Evolutionary conservation across 2,113 vertebrate species (phyloP), one percentile per base, ranked within the genome.

Genomic region (Tenrec ecaudatus): DNA sequence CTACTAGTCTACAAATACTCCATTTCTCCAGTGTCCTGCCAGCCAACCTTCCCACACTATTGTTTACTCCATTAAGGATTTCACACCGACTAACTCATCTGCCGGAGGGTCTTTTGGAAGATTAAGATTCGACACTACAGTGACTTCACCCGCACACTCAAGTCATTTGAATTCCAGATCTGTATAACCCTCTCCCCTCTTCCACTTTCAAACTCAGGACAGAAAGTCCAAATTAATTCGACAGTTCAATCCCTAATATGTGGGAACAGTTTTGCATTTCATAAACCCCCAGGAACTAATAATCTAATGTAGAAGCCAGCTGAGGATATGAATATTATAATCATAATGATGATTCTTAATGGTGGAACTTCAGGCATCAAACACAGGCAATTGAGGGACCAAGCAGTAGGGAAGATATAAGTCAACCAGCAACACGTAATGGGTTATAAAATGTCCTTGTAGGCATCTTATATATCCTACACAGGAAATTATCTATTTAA

Each of bases 361-460:
- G 58, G 25, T 16, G 31, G 68, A 82, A 86, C 31, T 77, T 58
- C 22, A 36, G 66, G 71, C 40, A 81, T 58, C 76, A 27, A 81
- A 95, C 78, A 6, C 14, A 92, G 31, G 68, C 47, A 81, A 38
- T 64, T 88, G 23, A 33, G 64, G 68, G 36, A 9, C 66, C 40
- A 57, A 68, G 19, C 64, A 29, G 0, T 40, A 15, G 66, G 82
- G 40, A 33, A 83, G 23, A 87, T 8, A 53, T 1, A 82, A 73
- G 73, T 68, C 78, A 73, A 75, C 15, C 19, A 58, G 6, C 60
- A 57, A 53, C 38, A 40, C n/a, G 47, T 40, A 88, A 85, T 53
- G 40, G 47, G 40, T 92, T 92, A 81, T 6, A 38, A 90, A 93
- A 95, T 47, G 3, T 62, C 47, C 31, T 80, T 83, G 36, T 43